A percentile compares a stretch with the other conserved stretches of the same genome.
Conservation (phyloP, 2,888 invertebrate genomes). For the Eupeodes latifasciatus region DNA sequence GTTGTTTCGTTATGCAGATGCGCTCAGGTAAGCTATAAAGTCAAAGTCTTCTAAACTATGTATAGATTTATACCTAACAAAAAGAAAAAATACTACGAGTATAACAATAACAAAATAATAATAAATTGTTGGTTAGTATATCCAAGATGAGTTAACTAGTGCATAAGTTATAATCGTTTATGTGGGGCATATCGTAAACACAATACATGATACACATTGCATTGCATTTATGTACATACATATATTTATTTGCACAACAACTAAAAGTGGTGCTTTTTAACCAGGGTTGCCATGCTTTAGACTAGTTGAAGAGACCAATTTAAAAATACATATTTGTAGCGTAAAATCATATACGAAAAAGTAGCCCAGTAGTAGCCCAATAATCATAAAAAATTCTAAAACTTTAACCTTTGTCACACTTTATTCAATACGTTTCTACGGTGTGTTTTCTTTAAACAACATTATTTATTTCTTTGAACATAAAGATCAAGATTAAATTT, state of each 20-base stretch:
- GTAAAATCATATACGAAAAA: too few species aligned
- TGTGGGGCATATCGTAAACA: conserved; percentile 29
- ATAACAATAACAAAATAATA: background rate
- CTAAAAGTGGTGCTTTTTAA: background rate
- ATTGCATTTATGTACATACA: background rate
- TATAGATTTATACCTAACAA: background rate
- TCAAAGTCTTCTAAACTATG: background rate
- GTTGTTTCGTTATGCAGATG: conserved; percentile 97
- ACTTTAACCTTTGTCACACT: too few species aligned
- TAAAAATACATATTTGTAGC: too few species aligned
- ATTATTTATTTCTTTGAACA: too few species aligned
- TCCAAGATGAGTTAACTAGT: conserved; percentile 66
- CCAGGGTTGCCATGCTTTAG: too few species aligned
- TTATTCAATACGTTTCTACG: too few species aligned
- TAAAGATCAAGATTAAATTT: too few species aligned
- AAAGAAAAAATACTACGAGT: background rate
- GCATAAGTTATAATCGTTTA: conserved; percentile 73
- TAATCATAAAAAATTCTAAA: too few species aligned
- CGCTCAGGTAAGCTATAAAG: conserved; percentile 90
- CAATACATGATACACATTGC: background rate
- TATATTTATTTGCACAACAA: conserved; percentile 16
- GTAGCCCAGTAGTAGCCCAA: too few species aligned
- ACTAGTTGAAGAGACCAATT: too few species aligned
- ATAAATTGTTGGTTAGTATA: conserved; percentile 22
- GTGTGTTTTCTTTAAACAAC: too few species aligned